Evolutionary conservation across 2,797 vertebrate genomes (phyloP).

Genomic region (Merluccius polli): DNA sequence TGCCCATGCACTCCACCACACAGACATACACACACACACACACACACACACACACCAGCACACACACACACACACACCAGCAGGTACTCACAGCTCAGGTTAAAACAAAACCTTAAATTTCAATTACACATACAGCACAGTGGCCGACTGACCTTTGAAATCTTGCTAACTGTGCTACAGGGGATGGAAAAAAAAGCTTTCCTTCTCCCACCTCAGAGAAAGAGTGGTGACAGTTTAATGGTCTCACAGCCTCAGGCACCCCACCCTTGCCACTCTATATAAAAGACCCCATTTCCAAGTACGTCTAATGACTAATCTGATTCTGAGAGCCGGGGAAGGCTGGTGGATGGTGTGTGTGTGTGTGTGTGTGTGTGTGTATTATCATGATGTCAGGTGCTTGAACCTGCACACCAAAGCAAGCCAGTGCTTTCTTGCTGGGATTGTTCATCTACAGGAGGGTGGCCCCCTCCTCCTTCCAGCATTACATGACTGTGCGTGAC

Average conservation of each 20-base stretch:
- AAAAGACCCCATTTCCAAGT: conserved; percentile 53
- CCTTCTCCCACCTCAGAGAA: conserved; percentile 57
- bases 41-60: conserved; percentile 11
- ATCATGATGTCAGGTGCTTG: conserved; percentile 65
- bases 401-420: conserved; percentile 45
- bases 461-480: conserved; percentile 25
- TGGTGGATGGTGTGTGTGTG: neutral
- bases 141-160: conserved; percentile 46
- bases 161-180: conserved; percentile 49
- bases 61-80: conserved; percentile 19
- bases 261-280: conserved; percentile 63
- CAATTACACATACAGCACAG: conserved; percentile 44
- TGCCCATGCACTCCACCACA: neutral
- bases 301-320: conserved; percentile 25
- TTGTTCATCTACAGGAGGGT: conserved; percentile 49
- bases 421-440: conserved; percentile 38
- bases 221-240: conserved; percentile 73
- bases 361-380: neutral
- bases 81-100: neutral
- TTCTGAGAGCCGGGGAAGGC: neutral
- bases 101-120: conserved; percentile 24
- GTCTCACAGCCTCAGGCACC: conserved; percentile 55
- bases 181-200: conserved; percentile 39
- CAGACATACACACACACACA: conserved; percentile 19
- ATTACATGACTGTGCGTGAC: conserved; percentile 61